These are phyloP conservation scores for Drosophila maculinotata DNA, from an alignment of 2,888 invertebrate species.

Conservation along the genomic window DNA sequence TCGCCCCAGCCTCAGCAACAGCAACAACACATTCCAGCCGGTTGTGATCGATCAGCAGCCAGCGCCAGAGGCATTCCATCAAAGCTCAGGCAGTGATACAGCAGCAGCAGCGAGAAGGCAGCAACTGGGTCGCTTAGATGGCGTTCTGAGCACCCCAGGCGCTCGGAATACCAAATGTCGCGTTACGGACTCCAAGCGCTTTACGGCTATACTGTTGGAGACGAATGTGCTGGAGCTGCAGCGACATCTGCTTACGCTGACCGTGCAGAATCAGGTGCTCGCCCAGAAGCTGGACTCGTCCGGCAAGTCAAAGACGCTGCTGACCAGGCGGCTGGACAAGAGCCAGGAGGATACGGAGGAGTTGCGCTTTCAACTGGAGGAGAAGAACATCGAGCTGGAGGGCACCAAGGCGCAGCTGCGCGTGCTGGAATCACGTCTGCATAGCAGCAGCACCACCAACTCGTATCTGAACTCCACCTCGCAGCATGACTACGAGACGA, in stretches of 20 bases:
- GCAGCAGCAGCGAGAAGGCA: conserved; percentile 35
- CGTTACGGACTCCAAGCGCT: conserved; percentile 90
- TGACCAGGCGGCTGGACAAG: conserved; percentile 90
- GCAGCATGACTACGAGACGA: conserved; percentile 82
- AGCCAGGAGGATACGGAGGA: conserved; percentile 92
- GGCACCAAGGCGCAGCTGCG: conserved; percentile 92
- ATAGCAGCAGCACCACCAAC: conserved; percentile 84
- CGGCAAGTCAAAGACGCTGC: conserved; percentile 88
- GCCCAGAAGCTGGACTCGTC: conserved; percentile 90
- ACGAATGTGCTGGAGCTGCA: conserved; percentile 93
- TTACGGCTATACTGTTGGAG: conserved; percentile 93
- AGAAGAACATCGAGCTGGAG: conserved; percentile 92
- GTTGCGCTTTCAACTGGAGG: conserved; percentile 92
- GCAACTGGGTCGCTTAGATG: conserved; percentile 88
- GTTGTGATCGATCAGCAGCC: conserved; percentile 70
- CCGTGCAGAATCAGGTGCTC: conserved; percentile 93
- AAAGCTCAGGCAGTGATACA: conserved; percentile 82
- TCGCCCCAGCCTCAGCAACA: conserved; percentile 51
- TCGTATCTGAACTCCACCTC: conserved; percentile 81
- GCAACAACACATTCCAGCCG: conserved; percentile 78
- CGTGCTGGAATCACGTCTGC: conserved; percentile 87
- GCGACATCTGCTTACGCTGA: conserved; percentile 92
- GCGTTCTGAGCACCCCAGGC: conserved; percentile 88
- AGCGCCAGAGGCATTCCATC: conserved; percentile 79
- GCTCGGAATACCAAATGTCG: conserved; percentile 87